Evolutionary conservation across 2,113 vertebrate genomes (phyloP).

Genomic region (Corythoichthys haematopterus): DNA sequence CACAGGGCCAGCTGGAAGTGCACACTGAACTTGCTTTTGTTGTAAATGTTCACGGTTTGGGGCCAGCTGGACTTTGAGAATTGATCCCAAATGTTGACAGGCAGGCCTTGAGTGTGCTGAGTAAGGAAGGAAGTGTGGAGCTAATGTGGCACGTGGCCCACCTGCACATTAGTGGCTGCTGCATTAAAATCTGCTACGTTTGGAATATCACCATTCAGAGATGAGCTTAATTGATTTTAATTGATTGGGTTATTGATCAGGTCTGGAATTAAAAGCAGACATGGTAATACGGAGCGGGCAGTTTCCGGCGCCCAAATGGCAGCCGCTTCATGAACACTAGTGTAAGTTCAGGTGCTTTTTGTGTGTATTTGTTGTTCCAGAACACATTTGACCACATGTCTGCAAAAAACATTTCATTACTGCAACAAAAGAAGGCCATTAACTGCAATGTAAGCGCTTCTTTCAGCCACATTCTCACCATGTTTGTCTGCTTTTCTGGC

Average conservation of each 20-base stretch:
- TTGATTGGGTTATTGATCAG: slow-evolving; percentile 74
- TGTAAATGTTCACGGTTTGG: neutral
- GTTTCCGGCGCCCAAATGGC: slow-evolving; percentile 33
- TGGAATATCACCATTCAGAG: slow-evolving; percentile 64
- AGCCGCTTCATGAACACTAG: neutral
- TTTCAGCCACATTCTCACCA: slow-evolving; percentile 65
- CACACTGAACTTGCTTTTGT: neutral
- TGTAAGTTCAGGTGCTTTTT: slow-evolving; percentile 21
- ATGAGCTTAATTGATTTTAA: slow-evolving; percentile 69
- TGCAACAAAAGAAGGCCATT: slow-evolving; percentile 79
- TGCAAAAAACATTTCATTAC: slow-evolving; percentile 75
- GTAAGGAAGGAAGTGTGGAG: slow-evolving; percentile 51
- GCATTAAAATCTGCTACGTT: slow-evolving; percentile 72
- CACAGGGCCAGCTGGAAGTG: neutral
- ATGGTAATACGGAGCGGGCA: slow-evolving; percentile 21
- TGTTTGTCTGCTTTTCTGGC: slow-evolving; percentile 73
- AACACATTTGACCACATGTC: slow-evolving; percentile 57
- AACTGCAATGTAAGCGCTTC: slow-evolving; percentile 68
- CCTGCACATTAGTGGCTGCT: slow-evolving; percentile 58
- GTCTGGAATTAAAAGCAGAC: slow-evolving; percentile 59
- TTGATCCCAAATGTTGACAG: slow-evolving; percentile 39
- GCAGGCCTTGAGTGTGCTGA: slow-evolving; percentile 60
- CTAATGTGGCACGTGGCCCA: slow-evolving; percentile 61
- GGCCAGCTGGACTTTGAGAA: slow-evolving; percentile 17
- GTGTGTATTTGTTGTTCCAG: slow-evolving; percentile 46